A percentile compares a stretch with the other conserved stretches of the same genome.
Evolutionary conservation across 2,113 vertebrate genomes (phyloP).

Genomic region (Lycaon pictus): DNA sequence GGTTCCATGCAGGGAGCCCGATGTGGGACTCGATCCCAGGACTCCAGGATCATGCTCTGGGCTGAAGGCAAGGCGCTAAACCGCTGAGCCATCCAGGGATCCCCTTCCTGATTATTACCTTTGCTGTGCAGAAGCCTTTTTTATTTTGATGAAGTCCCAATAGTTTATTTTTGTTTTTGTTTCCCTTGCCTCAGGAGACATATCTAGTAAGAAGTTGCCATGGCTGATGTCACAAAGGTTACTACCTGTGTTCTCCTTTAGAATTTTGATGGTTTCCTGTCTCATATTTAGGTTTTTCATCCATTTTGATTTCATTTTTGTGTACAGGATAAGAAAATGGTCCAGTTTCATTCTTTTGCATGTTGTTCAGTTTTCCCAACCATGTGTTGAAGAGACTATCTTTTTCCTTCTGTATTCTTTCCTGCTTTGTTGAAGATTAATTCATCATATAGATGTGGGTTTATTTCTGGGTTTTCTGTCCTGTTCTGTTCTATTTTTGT

Average conservation of each 20-base stretch:
- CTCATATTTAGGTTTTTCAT: neutral
- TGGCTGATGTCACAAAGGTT: neutral
- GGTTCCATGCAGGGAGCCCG: no score
- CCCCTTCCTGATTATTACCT: neutral
- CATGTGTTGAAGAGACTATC: neutral
- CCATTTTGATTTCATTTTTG: neutral
- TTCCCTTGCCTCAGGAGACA: neutral
- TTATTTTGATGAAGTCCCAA: neutral
- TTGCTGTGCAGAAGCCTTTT: neutral
- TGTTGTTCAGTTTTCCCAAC: neutral
- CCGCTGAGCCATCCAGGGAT: no score
- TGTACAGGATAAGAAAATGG: neutral
- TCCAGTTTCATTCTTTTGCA: neutral
- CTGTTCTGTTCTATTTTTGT: neutral
- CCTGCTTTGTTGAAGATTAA: neutral
- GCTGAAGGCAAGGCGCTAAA: no score
- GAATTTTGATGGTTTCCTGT: neutral
- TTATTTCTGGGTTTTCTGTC: neutral
- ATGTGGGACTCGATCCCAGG: no score
- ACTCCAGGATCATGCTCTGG: no score
- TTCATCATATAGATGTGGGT: neutral
- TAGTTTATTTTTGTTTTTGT: neutral
- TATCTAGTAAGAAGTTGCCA: neutral
- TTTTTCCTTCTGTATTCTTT: neutral
- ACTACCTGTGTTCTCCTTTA: neutral